Evolutionary conservation across 2,113 vertebrate species (phyloP).

Genomic region (Phaetusa simplex): DNA sequence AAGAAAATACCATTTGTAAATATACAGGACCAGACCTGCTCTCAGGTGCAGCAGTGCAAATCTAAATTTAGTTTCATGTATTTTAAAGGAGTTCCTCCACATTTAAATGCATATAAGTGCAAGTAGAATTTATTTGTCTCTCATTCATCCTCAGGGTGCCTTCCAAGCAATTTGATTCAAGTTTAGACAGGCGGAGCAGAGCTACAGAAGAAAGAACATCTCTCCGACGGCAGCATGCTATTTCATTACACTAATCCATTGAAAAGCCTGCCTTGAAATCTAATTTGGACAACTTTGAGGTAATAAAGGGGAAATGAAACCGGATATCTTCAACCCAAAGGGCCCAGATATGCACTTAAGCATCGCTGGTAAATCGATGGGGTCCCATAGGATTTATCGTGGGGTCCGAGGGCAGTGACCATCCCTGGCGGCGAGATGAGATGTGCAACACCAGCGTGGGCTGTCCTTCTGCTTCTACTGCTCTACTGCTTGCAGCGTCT

Average conservation of each 20-base stretch:
- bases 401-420: not conserved
- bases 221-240: not conserved
- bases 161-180: conserved; percentile 46
- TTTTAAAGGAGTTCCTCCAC: conserved; percentile 36
- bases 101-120: conserved; percentile 41
- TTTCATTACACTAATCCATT: conserved; percentile 20
- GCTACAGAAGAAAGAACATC: conserved; percentile 24
- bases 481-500: not conserved
- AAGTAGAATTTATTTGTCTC: not conserved
- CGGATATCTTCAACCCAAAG: not conserved
- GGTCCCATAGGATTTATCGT: not conserved
- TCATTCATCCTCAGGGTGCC: conserved; percentile 54
- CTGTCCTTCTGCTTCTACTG: not conserved
- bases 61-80: conserved; percentile 59
- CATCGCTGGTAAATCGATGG: accelerated
- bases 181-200: conserved; percentile 34
- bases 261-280: conserved; percentile 4
- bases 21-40: conserved; percentile 49
- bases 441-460: accelerated
- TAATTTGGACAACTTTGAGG: not conserved
- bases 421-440: not conserved
- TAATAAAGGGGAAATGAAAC: conserved; percentile 26
- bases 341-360: not conserved
- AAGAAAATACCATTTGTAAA: conserved; percentile 56
- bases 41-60: conserved; percentile 48